Evolutionary conservation across 2,888 invertebrate genomes (phyloP), one percentile per base, ranked within the genome.

Genomic region (Desoria tigrina): DNA sequence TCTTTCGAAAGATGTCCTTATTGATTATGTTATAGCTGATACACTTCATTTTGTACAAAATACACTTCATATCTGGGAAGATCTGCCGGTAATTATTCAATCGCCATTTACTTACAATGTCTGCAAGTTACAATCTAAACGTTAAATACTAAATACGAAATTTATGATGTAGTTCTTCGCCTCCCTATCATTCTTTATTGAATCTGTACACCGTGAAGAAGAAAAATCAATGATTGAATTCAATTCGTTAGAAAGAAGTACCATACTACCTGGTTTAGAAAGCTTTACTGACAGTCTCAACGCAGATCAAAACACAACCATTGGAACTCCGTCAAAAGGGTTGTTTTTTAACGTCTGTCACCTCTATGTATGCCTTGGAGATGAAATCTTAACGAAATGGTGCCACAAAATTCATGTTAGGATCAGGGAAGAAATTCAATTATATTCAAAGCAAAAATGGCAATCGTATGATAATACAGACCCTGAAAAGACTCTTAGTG

Each of bases 1-100:
- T 28, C 24, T 50, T 7, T 56, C 68, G n/a, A 64, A 66, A 2
- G 64, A 64, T 3, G 65, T 71, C 23, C 62, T 71, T 2, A 66
- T 73, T 45, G 76, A 76, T 51, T 74, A 72, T 42, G 59, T 71
- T 0, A 71, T 74, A 26, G 74, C 74, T 2, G 76, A 76, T 51
- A 61, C 73, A 4, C 32, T 76, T 11, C 59, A 65, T 24, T 59
- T 65, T 24, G 66, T 76, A 26, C 65, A 65, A 18, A 37, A 62
- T 21, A 69, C 69, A 21, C 51, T 76, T n/a, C 66, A 73, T 28
- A 49, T 64, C 1, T 76, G 76, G 76, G 74, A 76, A 55, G 68
- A 72, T 57, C 62, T 73, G 24, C 71, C 72, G 16, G 76, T 76
- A 70, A 61, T 58, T 59, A 23, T 45, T 32, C 11, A n/a, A n/a